Evolutionary conservation across 1,140 invertebrate genomes (phyloP).

Genomic region (Ruditapes philippinarum): DNA sequence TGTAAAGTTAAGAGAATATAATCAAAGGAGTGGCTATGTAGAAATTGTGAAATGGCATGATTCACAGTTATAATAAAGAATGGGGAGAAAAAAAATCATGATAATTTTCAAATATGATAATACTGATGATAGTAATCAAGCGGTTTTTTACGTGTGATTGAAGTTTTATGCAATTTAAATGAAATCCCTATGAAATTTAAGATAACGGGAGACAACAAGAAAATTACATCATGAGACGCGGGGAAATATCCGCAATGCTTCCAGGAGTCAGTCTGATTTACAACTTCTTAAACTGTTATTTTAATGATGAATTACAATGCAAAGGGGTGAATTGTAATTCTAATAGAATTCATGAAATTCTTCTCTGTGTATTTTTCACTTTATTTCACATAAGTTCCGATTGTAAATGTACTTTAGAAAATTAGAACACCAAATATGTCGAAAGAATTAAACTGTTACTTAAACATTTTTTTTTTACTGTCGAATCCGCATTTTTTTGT

Average conservation of each 20-base stretch:
- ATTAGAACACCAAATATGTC: no score
- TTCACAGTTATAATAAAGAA: no score
- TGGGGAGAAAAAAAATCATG: neutral
- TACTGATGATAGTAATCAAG: neutral
- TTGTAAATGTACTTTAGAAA: no score
- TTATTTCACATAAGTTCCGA: no score
- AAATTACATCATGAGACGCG: neutral
- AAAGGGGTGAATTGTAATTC: no score
- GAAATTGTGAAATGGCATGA: no score
- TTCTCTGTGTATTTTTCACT: no score
- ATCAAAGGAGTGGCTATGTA: no score
- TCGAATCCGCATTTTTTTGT: neutral
- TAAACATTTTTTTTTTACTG: no score
- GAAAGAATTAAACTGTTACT: no score
- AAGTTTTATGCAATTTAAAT: neutral
- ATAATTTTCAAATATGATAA: neutral
- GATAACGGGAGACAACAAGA: neutral
- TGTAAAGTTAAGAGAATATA: no score
- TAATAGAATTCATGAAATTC: neutral
- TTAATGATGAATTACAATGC: neutral
- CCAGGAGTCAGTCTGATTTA: neutral
- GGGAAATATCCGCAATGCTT: neutral
- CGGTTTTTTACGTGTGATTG: neutral
- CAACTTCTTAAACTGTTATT: neutral
- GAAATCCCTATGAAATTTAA: conserved; percentile 1